These are phyloP conservation scores for Geophilus truncorum DNA, from an alignment of 2,888 invertebrate genomes.

Conservation along the genomic window DNA sequence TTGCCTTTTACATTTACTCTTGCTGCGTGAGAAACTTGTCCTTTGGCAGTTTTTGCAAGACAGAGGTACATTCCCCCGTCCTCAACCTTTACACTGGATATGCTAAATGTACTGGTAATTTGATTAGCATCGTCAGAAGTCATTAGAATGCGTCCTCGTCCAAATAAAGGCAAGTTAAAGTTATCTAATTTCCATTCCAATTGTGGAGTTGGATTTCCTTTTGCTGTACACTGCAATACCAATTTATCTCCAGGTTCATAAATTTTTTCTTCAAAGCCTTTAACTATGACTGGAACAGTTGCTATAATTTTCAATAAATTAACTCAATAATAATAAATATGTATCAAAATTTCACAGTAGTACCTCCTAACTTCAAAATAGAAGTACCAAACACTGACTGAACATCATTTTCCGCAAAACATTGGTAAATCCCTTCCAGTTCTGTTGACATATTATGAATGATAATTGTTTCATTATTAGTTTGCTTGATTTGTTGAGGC, in stretches of 20 bases:
- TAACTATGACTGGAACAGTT: background rate
- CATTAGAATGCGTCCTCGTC: background rate
- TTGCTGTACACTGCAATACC: background rate
- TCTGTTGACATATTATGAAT: background rate
- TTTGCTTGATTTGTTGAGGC: background rate
- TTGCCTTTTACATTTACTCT: background rate
- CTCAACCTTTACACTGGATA: background rate
- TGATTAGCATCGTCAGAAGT: background rate
- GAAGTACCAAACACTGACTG: background rate
- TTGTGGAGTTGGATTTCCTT: conserved; percentile 5
- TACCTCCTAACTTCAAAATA: background rate
- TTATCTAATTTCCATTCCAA: background rate
- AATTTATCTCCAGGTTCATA: background rate
- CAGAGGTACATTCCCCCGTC: background rate
- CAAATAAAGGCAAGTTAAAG: background rate
- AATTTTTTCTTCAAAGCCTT: background rate
- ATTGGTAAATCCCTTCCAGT: background rate
- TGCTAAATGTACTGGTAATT: background rate
- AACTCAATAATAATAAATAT: background rate
- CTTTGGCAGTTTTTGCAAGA: background rate
- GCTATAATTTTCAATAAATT: background rate
- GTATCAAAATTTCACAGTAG: background rate
- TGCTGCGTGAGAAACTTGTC: background rate
- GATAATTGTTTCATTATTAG: background rate
- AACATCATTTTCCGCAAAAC: background rate